These are phyloP conservation scores for Microchirus variegatus DNA, from an alignment of 2,797 vertebrate genomes.

Conservation along the genomic window DNA sequence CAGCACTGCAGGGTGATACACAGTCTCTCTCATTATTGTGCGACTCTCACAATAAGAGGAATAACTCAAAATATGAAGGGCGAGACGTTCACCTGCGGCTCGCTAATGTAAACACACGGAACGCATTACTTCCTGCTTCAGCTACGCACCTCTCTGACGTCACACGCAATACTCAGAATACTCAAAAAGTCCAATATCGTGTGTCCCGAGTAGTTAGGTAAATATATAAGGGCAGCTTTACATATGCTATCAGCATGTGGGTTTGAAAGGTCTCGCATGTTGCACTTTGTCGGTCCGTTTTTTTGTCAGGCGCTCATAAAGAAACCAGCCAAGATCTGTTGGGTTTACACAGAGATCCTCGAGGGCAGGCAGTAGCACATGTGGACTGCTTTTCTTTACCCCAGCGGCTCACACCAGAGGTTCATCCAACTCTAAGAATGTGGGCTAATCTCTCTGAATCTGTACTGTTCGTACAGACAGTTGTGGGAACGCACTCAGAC, in stretches of 20 bases:
- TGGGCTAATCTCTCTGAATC: conserved; percentile 31
- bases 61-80: no score
- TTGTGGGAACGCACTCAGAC: conserved; percentile 38
- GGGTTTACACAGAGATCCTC: conserved; percentile 55
- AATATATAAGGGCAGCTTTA: conserved; percentile 36
- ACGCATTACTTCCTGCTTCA: no score
- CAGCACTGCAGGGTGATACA: no score
- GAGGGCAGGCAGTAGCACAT: conserved; percentile 58
- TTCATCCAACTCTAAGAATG: conserved; percentile 38
- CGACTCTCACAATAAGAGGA: no score
- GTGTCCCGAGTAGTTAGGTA: not conserved
- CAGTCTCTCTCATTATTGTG: no score
- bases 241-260: conserved; percentile 62
- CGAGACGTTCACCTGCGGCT: no score
- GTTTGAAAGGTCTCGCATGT: conserved; percentile 53
- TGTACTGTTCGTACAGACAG: not conserved
- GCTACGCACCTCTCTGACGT: no score
- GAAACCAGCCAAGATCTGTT: conserved; percentile 66
- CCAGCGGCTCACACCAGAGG: conserved; percentile 16
- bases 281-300: conserved; percentile 60
- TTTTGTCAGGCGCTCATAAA: conserved; percentile 75
- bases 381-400: conserved; percentile 44
- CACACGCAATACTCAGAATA: no score
- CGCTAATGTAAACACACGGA: no score
- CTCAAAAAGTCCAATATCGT: no score